Evolutionary conservation across 2,113 vertebrate species (phyloP), one percentile per base, ranked within the genome.

Genomic region (Ivindomyrus marchei): DNA sequence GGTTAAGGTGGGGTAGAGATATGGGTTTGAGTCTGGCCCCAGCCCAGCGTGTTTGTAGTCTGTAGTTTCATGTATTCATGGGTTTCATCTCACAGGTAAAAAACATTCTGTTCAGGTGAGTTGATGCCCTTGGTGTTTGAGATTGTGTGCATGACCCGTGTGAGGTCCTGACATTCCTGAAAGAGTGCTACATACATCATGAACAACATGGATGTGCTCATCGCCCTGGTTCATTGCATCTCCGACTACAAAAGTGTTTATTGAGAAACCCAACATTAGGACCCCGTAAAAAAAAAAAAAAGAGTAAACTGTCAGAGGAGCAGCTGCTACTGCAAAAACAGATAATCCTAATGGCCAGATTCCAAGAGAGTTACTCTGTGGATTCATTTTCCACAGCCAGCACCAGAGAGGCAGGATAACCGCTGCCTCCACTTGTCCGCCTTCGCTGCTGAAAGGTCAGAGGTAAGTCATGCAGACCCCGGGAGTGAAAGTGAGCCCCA

Each of bases 401-500:
- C 17, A 21, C 13, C 15, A 53, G 70, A 31, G 15, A 10, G 46
- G n/a, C 47, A 52, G 31, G 3, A 27, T 83, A 7, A 24, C 42
- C 15, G 52, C 42, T 85, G n/a, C 77, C 21, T 52, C 13, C 70
- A 36, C 70, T 19, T 17, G 36, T 42, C 74, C 36, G 15, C 74
- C 92, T 91, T 89, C 90, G 53, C 15, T 0, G 46, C 77, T 91
- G 90, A 94, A 96, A 96, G 95, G 95, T 96, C 95, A 96, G 92
- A 94, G 93, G 91, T 93, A 90, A 94, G 91, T 88, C 91, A 92
- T 92, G 90, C 84, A 92, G 93, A 90, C 58, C 70, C 89, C 92
- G 91, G 56, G 84, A 88, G 91, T 95, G 93, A 95, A 96, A 96
- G 92, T 85, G 94, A 96, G 94, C 95, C 94, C 94, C 93, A 91